Percentiles rank a stretch among this genome's conserved stretches.
These are phyloP conservation scores for Chalcis sispes DNA, from an alignment of 2,888 invertebrate genomes.

Conservation along the genomic window DNA sequence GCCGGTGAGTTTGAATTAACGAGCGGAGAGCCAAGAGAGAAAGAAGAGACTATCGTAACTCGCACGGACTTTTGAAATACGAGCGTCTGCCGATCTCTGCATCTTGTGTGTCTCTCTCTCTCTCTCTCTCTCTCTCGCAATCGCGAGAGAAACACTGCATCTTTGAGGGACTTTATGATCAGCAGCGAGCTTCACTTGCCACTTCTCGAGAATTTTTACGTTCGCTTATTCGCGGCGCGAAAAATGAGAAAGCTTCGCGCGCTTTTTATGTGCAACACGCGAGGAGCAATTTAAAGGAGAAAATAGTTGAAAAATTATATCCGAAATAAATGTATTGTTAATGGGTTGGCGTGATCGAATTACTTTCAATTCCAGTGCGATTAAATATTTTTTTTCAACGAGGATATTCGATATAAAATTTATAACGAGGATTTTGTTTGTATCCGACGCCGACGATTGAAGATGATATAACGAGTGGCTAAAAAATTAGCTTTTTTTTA, in stretches of 20 bases:
- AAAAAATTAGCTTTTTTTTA: no score
- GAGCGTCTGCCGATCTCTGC: constrained; percentile 46
- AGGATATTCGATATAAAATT: neutral
- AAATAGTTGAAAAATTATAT: neutral
- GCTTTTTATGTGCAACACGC: neutral
- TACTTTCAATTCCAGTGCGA: neutral
- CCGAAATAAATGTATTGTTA: neutral
- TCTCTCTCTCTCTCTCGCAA: no score
- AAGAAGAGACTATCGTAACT: constrained; percentile 20
- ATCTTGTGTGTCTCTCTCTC: no score
- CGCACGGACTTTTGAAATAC: constrained; percentile 50
- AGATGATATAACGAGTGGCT: no score
- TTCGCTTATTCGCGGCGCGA: neutral
- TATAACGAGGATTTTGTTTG: neutral
- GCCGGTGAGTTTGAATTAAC: constrained; percentile 46
- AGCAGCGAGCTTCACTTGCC: constrained; percentile 7
- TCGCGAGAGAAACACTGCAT: no score
- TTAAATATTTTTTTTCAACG: neutral
- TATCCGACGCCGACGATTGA: neutral
- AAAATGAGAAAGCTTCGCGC: neutral
- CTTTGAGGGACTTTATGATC: constrained; percentile 41
- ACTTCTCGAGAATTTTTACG: neutral
- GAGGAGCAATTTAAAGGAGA: neutral
- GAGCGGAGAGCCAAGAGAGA: no score
- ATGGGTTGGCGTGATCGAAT: neutral